Percentiles rank a stretch among this genome's conserved stretches.
These are phyloP conservation scores for Heliconius sara DNA, from an alignment of 2,888 invertebrate species.

Conservation along the genomic window DNA sequence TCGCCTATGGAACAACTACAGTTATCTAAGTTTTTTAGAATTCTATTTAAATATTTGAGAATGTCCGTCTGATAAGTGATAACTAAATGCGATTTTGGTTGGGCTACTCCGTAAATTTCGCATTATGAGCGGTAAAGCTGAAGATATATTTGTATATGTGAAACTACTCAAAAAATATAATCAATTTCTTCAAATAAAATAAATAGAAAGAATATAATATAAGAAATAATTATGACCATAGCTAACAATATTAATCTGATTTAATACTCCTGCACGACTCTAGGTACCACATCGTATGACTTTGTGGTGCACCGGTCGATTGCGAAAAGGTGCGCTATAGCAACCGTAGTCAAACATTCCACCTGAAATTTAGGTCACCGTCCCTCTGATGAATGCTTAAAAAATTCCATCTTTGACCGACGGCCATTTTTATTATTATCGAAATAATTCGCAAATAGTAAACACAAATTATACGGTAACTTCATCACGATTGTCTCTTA, in stretches of 20 bases:
- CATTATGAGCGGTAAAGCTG: too few relatives aligned
- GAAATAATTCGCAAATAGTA: constrained; percentile 8
- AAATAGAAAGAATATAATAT: too few relatives aligned
- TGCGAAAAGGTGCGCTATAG: constrained; percentile 58
- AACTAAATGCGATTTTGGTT: too few relatives aligned
- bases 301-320: constrained; percentile 43
- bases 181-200: too few relatives aligned
- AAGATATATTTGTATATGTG: too few relatives aligned
- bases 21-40: too few relatives aligned
- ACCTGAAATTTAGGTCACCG: constrained; percentile 58
- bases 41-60: too few relatives aligned
- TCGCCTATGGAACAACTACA: too few relatives aligned
- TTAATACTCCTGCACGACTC: constrained; percentile 17
- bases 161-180: too few relatives aligned
- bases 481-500: neutral
- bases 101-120: too few relatives aligned
- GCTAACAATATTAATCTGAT: neutral
- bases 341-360: constrained; percentile 73
- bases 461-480: neutral
- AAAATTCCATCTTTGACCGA: constrained; percentile 51
- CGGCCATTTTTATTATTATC: constrained; percentile 5
- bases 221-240: neutral
- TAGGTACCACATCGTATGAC: constrained; percentile 24
- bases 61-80: too few relatives aligned
- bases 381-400: constrained; percentile 56